Evolutionary conservation across 2,113 vertebrate genomes (phyloP).

Genomic region (Rafetus swinhoei): DNA sequence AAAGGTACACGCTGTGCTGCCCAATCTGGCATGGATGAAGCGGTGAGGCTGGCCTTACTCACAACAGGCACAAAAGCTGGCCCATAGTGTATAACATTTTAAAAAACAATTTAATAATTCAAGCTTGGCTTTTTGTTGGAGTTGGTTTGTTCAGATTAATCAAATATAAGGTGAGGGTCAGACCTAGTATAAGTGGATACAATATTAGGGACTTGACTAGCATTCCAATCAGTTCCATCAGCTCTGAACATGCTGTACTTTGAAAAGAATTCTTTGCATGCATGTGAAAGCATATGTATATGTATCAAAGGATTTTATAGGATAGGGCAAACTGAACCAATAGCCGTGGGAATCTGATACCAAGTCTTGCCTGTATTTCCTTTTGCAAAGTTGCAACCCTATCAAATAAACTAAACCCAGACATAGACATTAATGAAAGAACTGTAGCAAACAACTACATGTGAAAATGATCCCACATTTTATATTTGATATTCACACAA

Average conservation of each 20-base stretch:
- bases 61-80: background rate
- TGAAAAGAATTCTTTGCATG: conserved; percentile 30
- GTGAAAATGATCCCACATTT: conserved; percentile 2
- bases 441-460: conserved; percentile 31
- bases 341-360: conserved; percentile 66
- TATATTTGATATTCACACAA: background rate
- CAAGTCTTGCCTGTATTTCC: conserved; percentile 27
- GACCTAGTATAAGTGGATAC: background rate
- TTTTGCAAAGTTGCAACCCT: conserved; percentile 52
- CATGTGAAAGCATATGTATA: conserved; percentile 47
- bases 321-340: conserved; percentile 36
- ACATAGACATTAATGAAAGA: conserved; percentile 38
- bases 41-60: background rate
- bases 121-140: conserved; percentile 5
- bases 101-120: conserved; percentile 57
- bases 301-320: conserved; percentile 51
- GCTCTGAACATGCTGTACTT: conserved; percentile 23
- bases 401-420: conserved; percentile 45
- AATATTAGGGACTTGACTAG: conserved; percentile 20
- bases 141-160: conserved; percentile 21
- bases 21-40: background rate
- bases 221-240: conserved; percentile 15
- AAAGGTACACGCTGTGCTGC: conserved; percentile 19
- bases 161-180: conserved; percentile 22
- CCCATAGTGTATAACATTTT: background rate